Evolutionary conservation across 2,797 vertebrate species (phyloP), one percentile per base, ranked within the genome.

Genomic region (Pelodytes ibericus): DNA sequence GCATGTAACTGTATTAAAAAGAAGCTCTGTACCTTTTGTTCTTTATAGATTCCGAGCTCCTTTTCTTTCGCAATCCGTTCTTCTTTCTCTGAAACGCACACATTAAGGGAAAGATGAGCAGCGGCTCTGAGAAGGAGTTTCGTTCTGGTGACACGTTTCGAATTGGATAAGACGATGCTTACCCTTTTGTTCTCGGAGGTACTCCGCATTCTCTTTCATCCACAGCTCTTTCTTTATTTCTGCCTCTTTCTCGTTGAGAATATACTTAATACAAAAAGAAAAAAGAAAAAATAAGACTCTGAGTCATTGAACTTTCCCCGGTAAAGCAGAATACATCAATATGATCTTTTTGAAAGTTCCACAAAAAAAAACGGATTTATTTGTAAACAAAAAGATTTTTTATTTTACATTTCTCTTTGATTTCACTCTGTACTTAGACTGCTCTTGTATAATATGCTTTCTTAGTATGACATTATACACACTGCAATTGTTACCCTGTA

Each of bases 181-280:
- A 98, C 96, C 96, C 89, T 92, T 94, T 85, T 98, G 96, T 82
- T 98, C 95, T 80, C 94, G 94, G 81, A 99, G 88, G 90, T 96
- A 99, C 87, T 98, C 96, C 0, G 93, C 94, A 51, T 99, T 99
- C 83, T 98, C 94, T 68, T 92, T 94, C 94, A 97, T 95, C 96
- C 96, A 99, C 33, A 99, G 88, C 39, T 95, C 95, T 0, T 95
- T 95, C 90, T 99, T 99, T 72, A 99, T 86, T 24, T 95, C 89
- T 74, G 97, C 84, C 85, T 99, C 97, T 0, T 89, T 84, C 72
- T 98, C 97, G 0, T 92, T 93, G 73, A 99, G 93, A 75, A 99
- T 95, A 82, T 99, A 99, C 97, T 99, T 84, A 25, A 77, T 75
- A 76, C 60, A 85, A 81, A 79, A 64, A 83, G 74, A 82, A 71